Evolutionary conservation across 1,140 invertebrate genomes (phyloP), one percentile per base, ranked within the genome.

Genomic region (Mylabris phalerata): DNA sequence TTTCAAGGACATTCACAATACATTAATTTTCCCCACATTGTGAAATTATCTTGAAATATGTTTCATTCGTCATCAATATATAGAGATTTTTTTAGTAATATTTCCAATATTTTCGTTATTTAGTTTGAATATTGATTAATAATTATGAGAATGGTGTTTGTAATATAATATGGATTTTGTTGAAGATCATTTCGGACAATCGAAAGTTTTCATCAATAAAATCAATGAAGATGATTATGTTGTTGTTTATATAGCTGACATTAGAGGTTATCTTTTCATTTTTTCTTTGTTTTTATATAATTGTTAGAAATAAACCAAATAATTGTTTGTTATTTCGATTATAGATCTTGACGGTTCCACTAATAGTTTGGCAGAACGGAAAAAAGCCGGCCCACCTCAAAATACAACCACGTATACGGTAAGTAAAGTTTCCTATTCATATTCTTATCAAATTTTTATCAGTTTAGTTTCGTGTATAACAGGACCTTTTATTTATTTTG

Each of bases 391-490:
- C 65, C 79, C 82, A 60, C 80, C 82, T 42, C 83, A 84, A 70
- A 84, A 84, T 75, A 85, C 83, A 56, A 82, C 79, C 70, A 79
- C 80, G 48, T 84, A 85, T 66, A 82, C 78, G 69, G 81, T 83
- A 70, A 77, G 78, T 64, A 44, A 27, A 43, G 10, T 52, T 52
- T 32, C n/a, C n/a, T 38, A 32, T 11, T n/a, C 4, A 26, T 9
- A 9, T 0, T 1, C 19, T 19, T 19, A 19, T 19, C 19, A 19
- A 19, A 19, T 19, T 19, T 19, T 19, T 19, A 19, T 19, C 19
- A 19, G 19, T 19, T 19, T 19, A 19, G 19, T 19, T 19, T 19
- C 19, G 19, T 19, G 1, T 19, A 19, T 19, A 19, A 19, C 19
- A 19, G 19, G 19, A 19, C 19, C 19, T 19, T 19, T 19, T 19